Evolutionary conservation across 2,797 vertebrate species (phyloP), one percentile per base, ranked within the genome.

Genomic region (Helostoma temminkii): DNA sequence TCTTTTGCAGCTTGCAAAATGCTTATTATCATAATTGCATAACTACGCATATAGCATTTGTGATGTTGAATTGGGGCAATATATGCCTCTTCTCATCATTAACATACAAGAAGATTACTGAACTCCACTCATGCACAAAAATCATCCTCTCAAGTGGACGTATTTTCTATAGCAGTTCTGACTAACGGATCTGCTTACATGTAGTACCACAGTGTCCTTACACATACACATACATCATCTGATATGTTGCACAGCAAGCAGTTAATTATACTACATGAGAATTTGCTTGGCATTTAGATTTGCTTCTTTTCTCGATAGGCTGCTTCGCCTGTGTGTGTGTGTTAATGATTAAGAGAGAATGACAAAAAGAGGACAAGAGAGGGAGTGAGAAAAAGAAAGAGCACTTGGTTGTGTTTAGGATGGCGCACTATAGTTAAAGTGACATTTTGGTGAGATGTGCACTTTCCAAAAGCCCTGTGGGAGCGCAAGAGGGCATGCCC

Each of bases 391-490:
- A 67, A 26, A 65, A 65, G 71, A 59, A 45, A 46, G 76, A 81
- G 37, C 18, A 70, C 66, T 82, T 66, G 77, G 57, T 71, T 81
- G 73, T 66, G 66, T 89, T 86, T 79, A 84, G 48, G 70, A 77
- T 66, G 69, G 55, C 72, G 80, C 49, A 25, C 62, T 72, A 80
- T 63, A 82, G 78, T 74, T 62, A 86, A 85, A 85, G 79, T 92
- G 91, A 92, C 90, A 91, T 91, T 92, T 89, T 78, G 81, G 87
- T 78, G 75, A 76, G 88, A 90, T 90, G 86, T 89, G 92, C 89
- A 88, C 86, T 92, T 91, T 91, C 81, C 79, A 78, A 80, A 89
- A 75, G 66, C 88, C 85, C 89, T 18, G 63, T 78, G 83, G 84
- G 84, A 80, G 84, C 69, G 76, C 68, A 74, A 65, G 75, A 42